phyloP scores from a whole-genome alignment of 2,113 vertebrate genomes.

The Corydoras sp. region DNA sequence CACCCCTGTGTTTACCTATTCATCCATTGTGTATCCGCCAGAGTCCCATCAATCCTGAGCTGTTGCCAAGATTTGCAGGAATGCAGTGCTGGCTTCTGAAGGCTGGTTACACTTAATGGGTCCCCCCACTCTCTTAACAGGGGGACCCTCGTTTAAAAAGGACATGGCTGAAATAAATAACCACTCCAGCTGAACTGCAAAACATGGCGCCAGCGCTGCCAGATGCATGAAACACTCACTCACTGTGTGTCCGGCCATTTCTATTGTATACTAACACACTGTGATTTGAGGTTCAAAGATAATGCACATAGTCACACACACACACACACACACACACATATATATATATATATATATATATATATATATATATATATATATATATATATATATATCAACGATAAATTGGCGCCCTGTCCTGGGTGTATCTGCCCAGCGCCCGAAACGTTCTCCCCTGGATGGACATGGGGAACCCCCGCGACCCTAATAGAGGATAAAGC shows the following conservation, averaged over 20 bases:
- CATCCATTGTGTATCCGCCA: slow-evolving; percentile 70
- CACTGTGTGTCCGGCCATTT: too few relatives aligned
- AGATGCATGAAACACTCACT: background rate
- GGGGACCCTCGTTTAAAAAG: slow-evolving; percentile 54
- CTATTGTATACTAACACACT: background rate
- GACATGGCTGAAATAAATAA: slow-evolving; percentile 48
- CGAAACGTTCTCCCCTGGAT: too few relatives aligned
- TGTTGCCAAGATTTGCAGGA: slow-evolving; percentile 70
- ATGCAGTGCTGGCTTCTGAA: slow-evolving; percentile 56
- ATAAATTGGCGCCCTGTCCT: too few relatives aligned
- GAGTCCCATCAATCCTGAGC: slow-evolving; percentile 67
- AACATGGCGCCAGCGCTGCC: slow-evolving; percentile 9
- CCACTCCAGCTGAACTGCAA: background rate
- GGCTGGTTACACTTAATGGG: slow-evolving; percentile 52
- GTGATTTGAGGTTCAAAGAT: too few relatives aligned
- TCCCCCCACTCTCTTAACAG: slow-evolving; percentile 51
- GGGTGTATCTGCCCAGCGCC: too few relatives aligned
- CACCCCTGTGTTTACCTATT: slow-evolving; percentile 72
- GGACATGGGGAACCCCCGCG: too few relatives aligned
- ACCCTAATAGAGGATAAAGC: too few relatives aligned
- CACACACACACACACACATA: too few relatives aligned
- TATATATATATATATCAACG: too few relatives aligned
- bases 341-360: too few relatives aligned
- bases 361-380: too few relatives aligned
- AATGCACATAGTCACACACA: too few relatives aligned